These are phyloP conservation scores for Zaprionus obscuricornis DNA, from an alignment of 2,888 invertebrate genomes.

Conservation along the genomic window DNA sequence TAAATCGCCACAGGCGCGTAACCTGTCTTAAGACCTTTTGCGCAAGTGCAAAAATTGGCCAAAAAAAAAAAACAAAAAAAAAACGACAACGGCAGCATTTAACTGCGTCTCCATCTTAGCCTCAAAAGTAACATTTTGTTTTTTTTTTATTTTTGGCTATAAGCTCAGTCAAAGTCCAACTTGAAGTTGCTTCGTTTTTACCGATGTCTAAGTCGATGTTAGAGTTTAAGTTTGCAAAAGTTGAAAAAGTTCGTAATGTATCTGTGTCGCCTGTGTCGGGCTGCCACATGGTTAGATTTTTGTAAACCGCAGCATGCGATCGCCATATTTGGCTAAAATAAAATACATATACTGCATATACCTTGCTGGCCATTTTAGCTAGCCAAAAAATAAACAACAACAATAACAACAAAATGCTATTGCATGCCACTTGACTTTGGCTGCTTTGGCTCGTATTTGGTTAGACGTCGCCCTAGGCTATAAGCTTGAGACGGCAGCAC, in stretches of 20 bases:
- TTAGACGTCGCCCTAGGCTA: conserved; percentile 76
- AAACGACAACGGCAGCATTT: conserved; percentile 38
- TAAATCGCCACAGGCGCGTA: conserved; percentile 77
- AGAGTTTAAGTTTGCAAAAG: conserved; percentile 33
- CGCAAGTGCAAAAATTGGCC: conserved; percentile 79
- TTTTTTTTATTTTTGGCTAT: background rate
- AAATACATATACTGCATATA: conserved; percentile 61
- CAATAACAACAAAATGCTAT: conserved; percentile 43
- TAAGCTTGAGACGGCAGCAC: conserved; percentile 38
- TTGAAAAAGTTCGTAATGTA: conserved; percentile 51
- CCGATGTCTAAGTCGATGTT: conserved; percentile 10
- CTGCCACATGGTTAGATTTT: conserved; percentile 47
- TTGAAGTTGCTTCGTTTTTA: conserved; percentile 1
- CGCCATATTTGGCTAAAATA: conserved; percentile 74
- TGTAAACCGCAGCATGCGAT: conserved; percentile 69
- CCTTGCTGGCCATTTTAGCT: conserved; percentile 61
- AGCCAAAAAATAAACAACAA: conserved; percentile 34
- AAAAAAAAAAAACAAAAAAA: conserved; percentile 38
- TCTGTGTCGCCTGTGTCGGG: conserved; percentile 57
- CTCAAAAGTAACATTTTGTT: no score
- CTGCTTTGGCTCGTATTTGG: conserved; percentile 72
- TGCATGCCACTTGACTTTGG: conserved; percentile 77
- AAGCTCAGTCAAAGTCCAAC: conserved; percentile 46
- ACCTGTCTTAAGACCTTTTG: conserved; percentile 81
- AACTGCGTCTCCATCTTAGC: conserved; percentile 38